Conservation (phyloP, 2,113 vertebrate species). For the Abramis brama region DNA sequence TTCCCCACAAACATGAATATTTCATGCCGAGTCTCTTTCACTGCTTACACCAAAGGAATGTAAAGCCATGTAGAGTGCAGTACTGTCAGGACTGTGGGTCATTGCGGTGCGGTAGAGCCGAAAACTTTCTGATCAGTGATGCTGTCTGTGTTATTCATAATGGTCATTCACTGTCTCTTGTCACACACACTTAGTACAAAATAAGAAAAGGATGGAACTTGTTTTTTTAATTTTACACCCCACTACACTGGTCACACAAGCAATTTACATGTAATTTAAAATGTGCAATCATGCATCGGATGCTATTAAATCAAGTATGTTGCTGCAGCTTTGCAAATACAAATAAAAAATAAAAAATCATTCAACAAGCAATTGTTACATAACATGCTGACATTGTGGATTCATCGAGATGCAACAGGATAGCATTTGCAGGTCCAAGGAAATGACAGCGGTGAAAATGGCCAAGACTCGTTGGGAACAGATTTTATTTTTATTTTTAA, state of each 20-base stretch:
- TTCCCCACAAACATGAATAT: conserved; percentile 46
- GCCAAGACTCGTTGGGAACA: too few species aligned
- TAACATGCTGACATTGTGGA: background rate
- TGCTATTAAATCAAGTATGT: conserved; percentile 21
- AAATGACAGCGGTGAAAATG: too few species aligned
- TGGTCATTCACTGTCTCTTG: background rate
- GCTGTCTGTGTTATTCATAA: background rate
- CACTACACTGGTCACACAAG: conserved; percentile 34
- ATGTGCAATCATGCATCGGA: conserved; percentile 27
- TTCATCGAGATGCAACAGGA: background rate
- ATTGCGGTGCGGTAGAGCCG: background rate
- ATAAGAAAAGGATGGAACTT: background rate
- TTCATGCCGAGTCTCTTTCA: conserved; percentile 23
- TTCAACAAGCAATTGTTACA: background rate
- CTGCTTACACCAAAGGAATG: conserved; percentile 28
- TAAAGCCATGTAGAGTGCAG: conserved; percentile 5
- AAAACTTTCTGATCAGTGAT: background rate
- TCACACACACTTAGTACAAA: background rate
- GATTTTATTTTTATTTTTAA: too few species aligned
- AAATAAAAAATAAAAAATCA: background rate
- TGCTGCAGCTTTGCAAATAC: background rate
- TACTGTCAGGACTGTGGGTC: background rate
- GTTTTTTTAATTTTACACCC: conserved; percentile 24
- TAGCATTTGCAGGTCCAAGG: too few species aligned
- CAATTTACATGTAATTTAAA: conserved; percentile 29